A percentile compares a stretch with the other conserved stretches of the same genome.
Conservation (phyloP, 35 echinoderm and acorn worm genomes). For the Heliocidaris tuberculata region DNA sequence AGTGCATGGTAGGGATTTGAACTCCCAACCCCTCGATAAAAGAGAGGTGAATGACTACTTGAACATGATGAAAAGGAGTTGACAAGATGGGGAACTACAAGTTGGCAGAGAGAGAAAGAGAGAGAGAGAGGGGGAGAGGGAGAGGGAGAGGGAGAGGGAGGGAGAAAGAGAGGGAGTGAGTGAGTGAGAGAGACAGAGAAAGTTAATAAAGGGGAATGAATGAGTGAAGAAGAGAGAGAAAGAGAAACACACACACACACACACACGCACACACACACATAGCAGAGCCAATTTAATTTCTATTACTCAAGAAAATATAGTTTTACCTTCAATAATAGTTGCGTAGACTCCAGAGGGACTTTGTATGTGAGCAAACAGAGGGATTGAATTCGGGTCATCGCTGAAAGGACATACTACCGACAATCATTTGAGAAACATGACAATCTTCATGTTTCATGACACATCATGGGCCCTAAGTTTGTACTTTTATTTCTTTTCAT, state of each 20-base stretch:
- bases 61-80: no score
- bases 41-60: no score
- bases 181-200: background rate
- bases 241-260: no score
- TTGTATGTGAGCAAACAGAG: constrained; percentile 10
- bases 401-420: background rate
- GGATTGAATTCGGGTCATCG: background rate
- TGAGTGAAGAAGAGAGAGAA: no score
- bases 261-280: no score
- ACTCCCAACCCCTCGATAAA: no score
- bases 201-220: no score
- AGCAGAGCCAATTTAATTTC: background rate
- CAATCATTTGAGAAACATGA: constrained; percentile 18
- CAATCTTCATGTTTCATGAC: constrained; percentile 2
- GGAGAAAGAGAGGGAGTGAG: background rate
- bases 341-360: background rate
- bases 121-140: background rate
- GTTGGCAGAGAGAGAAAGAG: background rate
- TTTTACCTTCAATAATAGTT: background rate
- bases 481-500: background rate
- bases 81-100: no score
- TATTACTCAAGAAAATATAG: background rate
- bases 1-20: no score
- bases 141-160: background rate
- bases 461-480: background rate